Conservation (phyloP, 1,140 invertebrate species). For the Zaprionus taronus region DNA sequence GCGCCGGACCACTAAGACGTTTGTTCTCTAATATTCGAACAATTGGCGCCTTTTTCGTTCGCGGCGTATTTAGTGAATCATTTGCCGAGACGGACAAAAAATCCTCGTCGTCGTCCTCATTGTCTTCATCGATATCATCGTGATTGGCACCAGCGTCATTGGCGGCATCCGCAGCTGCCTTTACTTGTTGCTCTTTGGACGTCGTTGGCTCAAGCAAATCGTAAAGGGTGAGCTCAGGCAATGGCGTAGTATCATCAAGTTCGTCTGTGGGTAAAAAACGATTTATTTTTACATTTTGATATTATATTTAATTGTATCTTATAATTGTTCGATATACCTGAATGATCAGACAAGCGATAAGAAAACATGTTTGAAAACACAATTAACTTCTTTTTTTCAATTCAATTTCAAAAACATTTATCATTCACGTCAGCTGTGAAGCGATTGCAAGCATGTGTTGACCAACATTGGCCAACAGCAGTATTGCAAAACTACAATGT, state of each 20-base stretch:
- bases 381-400: conserved; percentile 48
- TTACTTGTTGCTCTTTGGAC: conserved; percentile 53
- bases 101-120: conserved; percentile 19
- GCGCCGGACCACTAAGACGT: conserved; percentile 22
- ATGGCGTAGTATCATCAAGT: conserved; percentile 62
- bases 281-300: background rate
- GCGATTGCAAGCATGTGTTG: conserved; percentile 26
- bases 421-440: conserved; percentile 60
- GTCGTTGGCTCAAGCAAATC: conserved; percentile 67
- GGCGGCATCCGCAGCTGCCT: conserved; percentile 38
- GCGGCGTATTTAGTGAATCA: conserved; percentile 70
- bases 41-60: conserved; percentile 58
- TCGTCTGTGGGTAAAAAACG: conserved; percentile 48
- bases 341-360: conserved; percentile 23
- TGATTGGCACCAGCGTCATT: conserved; percentile 24
- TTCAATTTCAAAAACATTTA: conserved; percentile 70
- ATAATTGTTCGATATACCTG: conserved; percentile 38
- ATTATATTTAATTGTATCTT: background rate
- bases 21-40: conserved; percentile 63
- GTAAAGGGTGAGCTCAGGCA: conserved; percentile 73
- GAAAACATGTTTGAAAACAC: conserved; percentile 48
- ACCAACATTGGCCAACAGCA: conserved; percentile 30
- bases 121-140: conserved; percentile 21
- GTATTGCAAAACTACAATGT: background rate
- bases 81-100: conserved; percentile 24